Evolutionary conservation across 2,113 vertebrate genomes (phyloP).

Genomic region (Tragelaphus imberbis): DNA sequence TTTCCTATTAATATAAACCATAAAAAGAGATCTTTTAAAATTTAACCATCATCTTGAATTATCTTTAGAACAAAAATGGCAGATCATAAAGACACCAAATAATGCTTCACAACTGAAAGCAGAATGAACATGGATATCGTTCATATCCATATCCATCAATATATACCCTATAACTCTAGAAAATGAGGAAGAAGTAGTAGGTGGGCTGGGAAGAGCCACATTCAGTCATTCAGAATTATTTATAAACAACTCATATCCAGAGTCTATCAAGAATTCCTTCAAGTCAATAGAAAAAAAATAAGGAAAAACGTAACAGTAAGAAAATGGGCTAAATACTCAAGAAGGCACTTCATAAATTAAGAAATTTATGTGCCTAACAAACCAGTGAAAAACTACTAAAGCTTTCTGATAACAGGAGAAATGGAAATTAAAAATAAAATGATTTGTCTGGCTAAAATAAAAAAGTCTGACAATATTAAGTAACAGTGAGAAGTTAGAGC

Average conservation of each 20-base stretch:
- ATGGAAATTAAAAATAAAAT: background rate
- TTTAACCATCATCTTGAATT: background rate
- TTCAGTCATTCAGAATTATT: slow-evolving; percentile 1
- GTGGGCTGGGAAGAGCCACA: background rate
- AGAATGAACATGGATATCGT: background rate
- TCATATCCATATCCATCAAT: no score
- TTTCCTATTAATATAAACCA: background rate
- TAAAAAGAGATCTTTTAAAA: background rate
- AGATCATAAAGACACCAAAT: background rate
- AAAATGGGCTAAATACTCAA: background rate
- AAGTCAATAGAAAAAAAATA: background rate
- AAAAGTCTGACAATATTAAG: background rate
- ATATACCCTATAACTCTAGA: background rate
- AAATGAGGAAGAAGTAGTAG: background rate
- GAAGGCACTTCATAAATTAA: background rate
- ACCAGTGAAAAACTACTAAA: background rate
- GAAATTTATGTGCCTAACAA: background rate
- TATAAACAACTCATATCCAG: background rate
- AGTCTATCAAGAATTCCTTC: background rate
- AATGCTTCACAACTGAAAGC: background rate
- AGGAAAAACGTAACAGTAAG: background rate
- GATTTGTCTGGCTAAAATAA: background rate
- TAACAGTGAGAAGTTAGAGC: background rate
- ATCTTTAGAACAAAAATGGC: slow-evolving; percentile 8
- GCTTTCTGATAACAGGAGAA: background rate